A percentile compares a stretch with the other conserved stretches of the same genome.
Conservation (phyloP, 2,888 invertebrate genomes). For the Dryobota labecula region DNA sequence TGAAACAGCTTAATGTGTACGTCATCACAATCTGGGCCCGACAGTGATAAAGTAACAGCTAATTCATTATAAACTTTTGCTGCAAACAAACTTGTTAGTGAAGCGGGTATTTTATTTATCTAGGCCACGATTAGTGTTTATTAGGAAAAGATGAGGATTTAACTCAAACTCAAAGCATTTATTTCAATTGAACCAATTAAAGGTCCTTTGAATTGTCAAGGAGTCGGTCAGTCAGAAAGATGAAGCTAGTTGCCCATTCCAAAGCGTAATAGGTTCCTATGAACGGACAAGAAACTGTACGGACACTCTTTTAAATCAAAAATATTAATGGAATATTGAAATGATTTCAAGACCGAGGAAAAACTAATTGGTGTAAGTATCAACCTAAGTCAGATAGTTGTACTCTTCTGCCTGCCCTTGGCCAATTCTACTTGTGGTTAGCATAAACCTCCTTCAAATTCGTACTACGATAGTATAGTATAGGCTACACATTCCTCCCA, state of each 20-base stretch:
- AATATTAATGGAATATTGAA: too few species aligned
- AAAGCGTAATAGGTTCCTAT: too few species aligned
- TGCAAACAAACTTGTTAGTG: constrained; percentile 4
- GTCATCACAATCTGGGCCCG: constrained; percentile 53
- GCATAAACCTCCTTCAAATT: not conserved
- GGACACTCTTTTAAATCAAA: too few species aligned
- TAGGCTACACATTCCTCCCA: too few species aligned
- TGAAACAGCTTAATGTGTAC: constrained; percentile 26
- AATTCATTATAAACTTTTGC: constrained; percentile 41
- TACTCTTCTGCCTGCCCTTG: not conserved
- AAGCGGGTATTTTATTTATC: not conserved
- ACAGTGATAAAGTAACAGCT: constrained; percentile 53
- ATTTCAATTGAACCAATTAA: too few species aligned
- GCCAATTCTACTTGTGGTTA: not conserved
- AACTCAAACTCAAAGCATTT: not conserved
- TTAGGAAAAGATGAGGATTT: not conserved
- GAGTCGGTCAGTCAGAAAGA: too few species aligned
- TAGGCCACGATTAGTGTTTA: not conserved
- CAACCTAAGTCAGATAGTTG: not conserved
- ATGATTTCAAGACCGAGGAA: not conserved
- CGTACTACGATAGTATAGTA: too few species aligned
- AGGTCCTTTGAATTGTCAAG: too few species aligned
- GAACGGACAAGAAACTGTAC: too few species aligned
- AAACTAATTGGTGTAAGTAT: not conserved
- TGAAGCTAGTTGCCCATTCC: too few species aligned